Evolutionary conservation across 2,797 vertebrate species (phyloP).

Genomic region (Hyperoplus lanceolatus): DNA sequence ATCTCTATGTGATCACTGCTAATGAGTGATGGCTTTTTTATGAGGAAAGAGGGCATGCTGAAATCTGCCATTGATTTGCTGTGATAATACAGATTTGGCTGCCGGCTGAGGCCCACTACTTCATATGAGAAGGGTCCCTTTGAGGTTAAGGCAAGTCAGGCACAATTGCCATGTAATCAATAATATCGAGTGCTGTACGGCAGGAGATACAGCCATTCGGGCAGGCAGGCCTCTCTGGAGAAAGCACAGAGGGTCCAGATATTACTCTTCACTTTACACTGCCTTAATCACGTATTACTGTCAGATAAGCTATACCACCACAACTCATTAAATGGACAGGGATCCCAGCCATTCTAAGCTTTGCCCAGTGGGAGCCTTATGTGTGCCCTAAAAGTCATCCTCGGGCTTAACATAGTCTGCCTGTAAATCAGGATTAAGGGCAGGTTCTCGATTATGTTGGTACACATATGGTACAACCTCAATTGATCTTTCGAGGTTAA

Average conservation of each 20-base stretch:
- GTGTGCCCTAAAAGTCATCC: slow-evolving; percentile 27
- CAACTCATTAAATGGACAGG: slow-evolving; percentile 59
- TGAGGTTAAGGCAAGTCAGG: slow-evolving; percentile 81
- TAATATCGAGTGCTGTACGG: slow-evolving; percentile 75
- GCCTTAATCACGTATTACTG: slow-evolving; percentile 73
- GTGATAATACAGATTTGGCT: slow-evolving; percentile 76
- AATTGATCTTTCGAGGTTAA: no score
- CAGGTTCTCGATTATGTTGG: slow-evolving; percentile 16
- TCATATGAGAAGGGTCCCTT: slow-evolving; percentile 52
- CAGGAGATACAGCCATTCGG: slow-evolving; percentile 56
- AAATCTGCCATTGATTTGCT: slow-evolving; percentile 72
- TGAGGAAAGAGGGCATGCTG: slow-evolving; percentile 40
- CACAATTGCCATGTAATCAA: slow-evolving; percentile 82
- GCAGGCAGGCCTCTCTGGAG: slow-evolving; percentile 44
- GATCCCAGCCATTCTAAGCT: slow-evolving; percentile 42
- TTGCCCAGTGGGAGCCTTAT: slow-evolving; percentile 30
- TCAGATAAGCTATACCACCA: slow-evolving; percentile 52
- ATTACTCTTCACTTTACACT: slow-evolving; percentile 68
- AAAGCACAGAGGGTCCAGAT: slow-evolving; percentile 48
- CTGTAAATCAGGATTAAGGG: slow-evolving; percentile 12
- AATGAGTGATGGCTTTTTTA: slow-evolving; percentile 78
- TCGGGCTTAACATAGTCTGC: slow-evolving; percentile 18
- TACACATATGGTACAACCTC: background rate
- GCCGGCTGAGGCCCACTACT: slow-evolving; percentile 44
- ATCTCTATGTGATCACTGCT: slow-evolving; percentile 74